These are phyloP conservation scores for Amphimedon queenslandica DNA, from an alignment of 37 sponge, comb jelly and placozoan species.

Conservation along the genomic window DNA sequence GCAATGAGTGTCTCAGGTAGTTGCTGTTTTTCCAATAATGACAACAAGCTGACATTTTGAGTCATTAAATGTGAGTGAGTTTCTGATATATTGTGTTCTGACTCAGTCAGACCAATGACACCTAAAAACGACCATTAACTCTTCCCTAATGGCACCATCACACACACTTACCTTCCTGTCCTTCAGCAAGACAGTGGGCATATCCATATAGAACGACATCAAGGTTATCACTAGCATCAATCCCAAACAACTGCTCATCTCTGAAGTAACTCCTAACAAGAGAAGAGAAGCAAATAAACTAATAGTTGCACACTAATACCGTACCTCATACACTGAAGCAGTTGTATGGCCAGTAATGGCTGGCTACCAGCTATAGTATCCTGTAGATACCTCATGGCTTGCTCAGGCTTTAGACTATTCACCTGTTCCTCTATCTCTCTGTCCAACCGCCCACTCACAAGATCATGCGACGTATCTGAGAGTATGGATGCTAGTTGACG, in stretches of 20 bases:
- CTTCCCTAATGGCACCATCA: background rate
- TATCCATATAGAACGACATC: conserved; percentile 67
- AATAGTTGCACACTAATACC: too few species aligned
- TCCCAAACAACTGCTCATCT: conserved; percentile 47
- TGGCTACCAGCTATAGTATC: conserved; percentile 38
- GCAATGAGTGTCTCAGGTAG: too few species aligned
- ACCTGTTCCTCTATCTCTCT: conserved; percentile 1
- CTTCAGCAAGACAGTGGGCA: conserved; percentile 36
- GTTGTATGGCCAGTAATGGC: conserved; percentile 24
- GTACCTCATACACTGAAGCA: conserved; percentile 51
- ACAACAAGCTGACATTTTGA: conserved; percentile 56
- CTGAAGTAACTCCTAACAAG: conserved; percentile 53
- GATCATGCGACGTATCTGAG: background rate
- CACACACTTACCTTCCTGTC: conserved; percentile 40
- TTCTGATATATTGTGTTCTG: conserved; percentile 36
- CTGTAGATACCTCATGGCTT: conserved; percentile 32
- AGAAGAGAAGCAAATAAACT: background rate
- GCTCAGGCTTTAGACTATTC: background rate
- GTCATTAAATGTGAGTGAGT: conserved; percentile 54
- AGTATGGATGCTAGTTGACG: conserved; percentile 14
- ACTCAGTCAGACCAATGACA: conserved; percentile 35
- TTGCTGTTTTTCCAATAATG: conserved; percentile 45
- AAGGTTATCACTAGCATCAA: conserved; percentile 51
- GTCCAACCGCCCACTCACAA: conserved; percentile 9
- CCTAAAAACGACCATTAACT: conserved; percentile 23